A percentile compares a stretch with the other conserved stretches of the same genome.
Conservation (phyloP, 2,888 invertebrate species). For the Entomobrya proxima region DNA sequence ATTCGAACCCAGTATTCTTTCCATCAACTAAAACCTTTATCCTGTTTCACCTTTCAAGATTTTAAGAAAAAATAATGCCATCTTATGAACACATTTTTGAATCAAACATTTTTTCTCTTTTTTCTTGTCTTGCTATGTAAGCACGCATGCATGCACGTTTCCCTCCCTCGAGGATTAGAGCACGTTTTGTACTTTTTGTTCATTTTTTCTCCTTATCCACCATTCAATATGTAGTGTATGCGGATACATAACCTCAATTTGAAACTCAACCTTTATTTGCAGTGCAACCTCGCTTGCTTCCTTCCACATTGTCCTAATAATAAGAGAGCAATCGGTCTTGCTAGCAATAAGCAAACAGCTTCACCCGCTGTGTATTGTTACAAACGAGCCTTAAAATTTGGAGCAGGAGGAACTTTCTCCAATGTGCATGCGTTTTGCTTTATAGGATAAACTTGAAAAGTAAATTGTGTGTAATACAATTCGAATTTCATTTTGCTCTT, state of each 20-base stretch:
- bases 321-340: background rate
- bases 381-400: too few relatives aligned
- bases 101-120: constrained; percentile 21
- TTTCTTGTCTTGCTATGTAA: background rate
- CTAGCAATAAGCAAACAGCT: constrained; percentile 27
- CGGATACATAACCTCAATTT: background rate
- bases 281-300: background rate
- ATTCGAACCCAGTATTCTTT: background rate
- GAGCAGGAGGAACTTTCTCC: background rate
- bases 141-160: constrained; percentile 2
- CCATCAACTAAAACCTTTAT: constrained; percentile 13
- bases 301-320: background rate
- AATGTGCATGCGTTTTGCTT: background rate
- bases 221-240: background rate
- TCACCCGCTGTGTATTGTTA: too few relatives aligned
- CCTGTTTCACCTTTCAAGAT: constrained; percentile 46
- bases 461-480: constrained; percentile 44
- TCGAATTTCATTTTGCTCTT: constrained; percentile 44
- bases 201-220: background rate
- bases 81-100: background rate
- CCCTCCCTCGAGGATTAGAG: constrained; percentile 41
- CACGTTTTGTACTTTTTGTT: background rate
- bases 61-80: constrained; percentile 32
- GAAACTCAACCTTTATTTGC: background rate
- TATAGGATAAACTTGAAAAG: constrained; percentile 36